Base-by-base conservation (phyloP, 2,888 invertebrate species). In the Euphydryas editha region DNA sequence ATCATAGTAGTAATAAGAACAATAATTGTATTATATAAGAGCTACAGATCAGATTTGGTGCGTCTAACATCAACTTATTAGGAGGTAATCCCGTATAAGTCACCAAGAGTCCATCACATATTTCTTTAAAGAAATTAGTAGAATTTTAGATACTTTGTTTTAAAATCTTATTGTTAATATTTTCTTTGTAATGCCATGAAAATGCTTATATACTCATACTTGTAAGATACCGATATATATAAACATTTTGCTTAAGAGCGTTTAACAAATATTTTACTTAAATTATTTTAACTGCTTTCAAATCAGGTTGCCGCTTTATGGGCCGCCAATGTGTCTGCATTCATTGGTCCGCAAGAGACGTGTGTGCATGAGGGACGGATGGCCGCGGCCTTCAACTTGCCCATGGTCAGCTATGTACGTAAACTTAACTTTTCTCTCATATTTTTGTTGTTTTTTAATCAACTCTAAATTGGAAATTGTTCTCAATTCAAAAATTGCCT, bases 331-430 rank as follows among this genome's bases (percentile, higher is more conserved):
- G 95, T 98, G 62, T 95, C 97, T 2, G 98, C 95, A 42, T 98
- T 97, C 83, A 97, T 99, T 75, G 98, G 98, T 0, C 92, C 92
- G 54, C 92, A 92, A 73, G 97, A 97, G 84, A 97, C 98, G 0
- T 98, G 98, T 85, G 95, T 97, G 20, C 98, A 98, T 85, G 98
- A 99, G 87, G 98, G 97, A 0, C 95, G 97, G 74, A 96, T 99
- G 95, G 98, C 98, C 0, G 96, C 98, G 1, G 96, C 98, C 49
- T 98, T 98, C 89, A 98, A 98, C 86, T 92, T 98, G 58, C 98
- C 98, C 6, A 98, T 99, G 98, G 96, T 98, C 81, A 98, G 98
- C 74, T 98, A 98, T 84, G 98, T 98, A 90, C 96, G 97, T 96
- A 56, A 54, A n/a, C 36, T n/a, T 30, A 10, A 11, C n/a, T 21